Conservation (phyloP, 2,797 vertebrate species). For the Carduelis carduelis region DNA sequence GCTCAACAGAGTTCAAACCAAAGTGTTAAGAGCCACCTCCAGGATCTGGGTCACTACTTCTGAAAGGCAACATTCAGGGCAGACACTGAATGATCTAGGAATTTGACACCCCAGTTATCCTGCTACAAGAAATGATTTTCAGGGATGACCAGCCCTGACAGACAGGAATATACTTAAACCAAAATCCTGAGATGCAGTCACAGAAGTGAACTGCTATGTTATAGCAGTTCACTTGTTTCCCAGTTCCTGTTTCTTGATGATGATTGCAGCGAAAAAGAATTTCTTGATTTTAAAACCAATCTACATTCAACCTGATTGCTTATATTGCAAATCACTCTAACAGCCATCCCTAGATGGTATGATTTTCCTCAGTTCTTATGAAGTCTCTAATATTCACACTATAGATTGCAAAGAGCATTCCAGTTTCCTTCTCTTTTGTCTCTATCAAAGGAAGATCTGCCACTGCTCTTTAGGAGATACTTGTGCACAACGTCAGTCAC, state of each 20-base stretch:
- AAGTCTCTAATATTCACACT: not conserved
- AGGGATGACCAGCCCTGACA: not conserved
- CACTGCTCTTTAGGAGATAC: not conserved
- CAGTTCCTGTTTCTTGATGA: not conserved
- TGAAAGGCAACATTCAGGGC: not conserved
- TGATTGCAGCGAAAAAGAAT: not conserved
- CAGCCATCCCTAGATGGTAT: not conserved
- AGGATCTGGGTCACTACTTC: not conserved
- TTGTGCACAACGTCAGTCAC: not conserved
- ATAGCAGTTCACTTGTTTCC: not conserved
- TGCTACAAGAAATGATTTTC: not conserved
- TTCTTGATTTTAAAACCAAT: not conserved
- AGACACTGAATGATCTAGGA: not conserved
- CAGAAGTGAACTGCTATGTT: not conserved
- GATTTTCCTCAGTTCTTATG: not conserved
- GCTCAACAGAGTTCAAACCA: not conserved
- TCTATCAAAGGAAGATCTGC: not conserved
- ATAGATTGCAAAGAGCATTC: not conserved
- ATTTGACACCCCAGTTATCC: not conserved
- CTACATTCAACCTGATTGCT: not conserved
- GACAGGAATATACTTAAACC: not conserved
- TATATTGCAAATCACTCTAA: not conserved
- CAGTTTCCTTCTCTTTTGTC: not conserved
- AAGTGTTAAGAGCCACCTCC: not conserved
- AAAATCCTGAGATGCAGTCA: not conserved